These are phyloP conservation scores for Philaethria dido DNA, from an alignment of 2,888 invertebrate genomes.

Conservation along the genomic window DNA sequence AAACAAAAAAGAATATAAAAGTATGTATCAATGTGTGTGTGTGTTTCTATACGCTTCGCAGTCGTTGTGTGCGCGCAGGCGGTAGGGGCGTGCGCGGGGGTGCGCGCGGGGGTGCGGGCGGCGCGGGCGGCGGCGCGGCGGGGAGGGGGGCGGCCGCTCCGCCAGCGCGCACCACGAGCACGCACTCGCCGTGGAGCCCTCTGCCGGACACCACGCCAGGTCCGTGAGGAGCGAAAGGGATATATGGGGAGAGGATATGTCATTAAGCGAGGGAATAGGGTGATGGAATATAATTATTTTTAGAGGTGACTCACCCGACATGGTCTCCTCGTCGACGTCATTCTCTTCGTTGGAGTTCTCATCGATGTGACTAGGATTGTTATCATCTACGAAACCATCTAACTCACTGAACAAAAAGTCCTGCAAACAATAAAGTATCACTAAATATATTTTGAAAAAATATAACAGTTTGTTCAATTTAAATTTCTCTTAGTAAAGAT, in stretches of 20 bases:
- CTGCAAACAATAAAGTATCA: constrained; percentile 51
- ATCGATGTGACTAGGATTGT: constrained; percentile 81
- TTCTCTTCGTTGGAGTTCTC: constrained; percentile 92
- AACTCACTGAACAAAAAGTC: constrained; percentile 84
- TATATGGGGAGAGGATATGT: constrained; percentile 36
- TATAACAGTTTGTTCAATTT: too few species aligned
- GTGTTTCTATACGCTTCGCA: constrained; percentile 11
- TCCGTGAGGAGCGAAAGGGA: constrained; percentile 21
- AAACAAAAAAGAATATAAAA: not conserved
- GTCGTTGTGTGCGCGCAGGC: constrained; percentile 31
- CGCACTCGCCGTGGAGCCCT: constrained; percentile 64
- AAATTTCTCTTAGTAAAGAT: too few species aligned
- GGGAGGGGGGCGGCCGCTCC: constrained; percentile 45
- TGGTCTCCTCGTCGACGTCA: constrained; percentile 93
- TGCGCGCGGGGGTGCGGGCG: constrained; percentile 47
- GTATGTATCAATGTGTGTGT: not conserved
- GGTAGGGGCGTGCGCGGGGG: constrained; percentile 45
- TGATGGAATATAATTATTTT: constrained; percentile 6
- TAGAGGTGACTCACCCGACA: constrained; percentile 85
- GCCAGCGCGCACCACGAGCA: constrained; percentile 66
- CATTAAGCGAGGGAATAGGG: constrained; percentile 31
- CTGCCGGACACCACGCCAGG: constrained; percentile 52
- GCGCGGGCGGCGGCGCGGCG: constrained; percentile 44
- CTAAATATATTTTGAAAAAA: too few species aligned
- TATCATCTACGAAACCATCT: constrained; percentile 86